Base-by-base conservation (phyloP, 2,797 vertebrate species). In the Falco cherrug region DNA sequence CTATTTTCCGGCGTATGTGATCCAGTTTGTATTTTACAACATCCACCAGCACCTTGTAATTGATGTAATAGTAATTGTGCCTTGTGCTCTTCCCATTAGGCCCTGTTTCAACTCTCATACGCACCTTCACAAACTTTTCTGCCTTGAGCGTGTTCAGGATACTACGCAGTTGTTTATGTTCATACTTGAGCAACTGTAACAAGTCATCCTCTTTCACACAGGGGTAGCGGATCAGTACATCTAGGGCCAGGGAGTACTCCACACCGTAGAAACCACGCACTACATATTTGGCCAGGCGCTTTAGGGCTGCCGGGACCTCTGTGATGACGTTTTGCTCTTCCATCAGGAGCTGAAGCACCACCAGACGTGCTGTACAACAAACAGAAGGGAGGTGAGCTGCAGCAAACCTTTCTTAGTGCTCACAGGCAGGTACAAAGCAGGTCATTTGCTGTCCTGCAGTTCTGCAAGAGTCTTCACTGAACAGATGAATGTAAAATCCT, bases 1-100 rank as follows among this genome's bases (percentile, higher is more conserved):
- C 98, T 82, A 98, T 98, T 91, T 97, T 98, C n/a, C 68, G 75
- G 26, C 97, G 97, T 3, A 98, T 2, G 0, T 97, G 95, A 53
- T 98, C 97, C 80, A 98, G 93, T 89, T 98, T 98, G 68, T 98
- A 98, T 68, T 97, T 98, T 6, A 97, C 88, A 37, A 98, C 96
- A 45, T 98, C 94, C 76, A 98, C 97, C 45, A 98, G 89, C 65
- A 98, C 90, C 78, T 98, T 98, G 92, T 97, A 98, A 33, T 98
- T 98, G 71, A 98, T 98, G 63, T 98, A 97, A 13, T 98, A 98
- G 89, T 97, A 98, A 47, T 95, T 97, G 68, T 97, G 95, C 56
- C 97, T 96, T 0, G 48, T 97, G 87, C 96, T 97, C 70, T 97
- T 98, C 33, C 98, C 97, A 0, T 90, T 94, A 2, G 96, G 82